A percentile compares a stretch with the other conserved stretches of the same genome.
Conservation (phyloP, 2,113 vertebrate species). For the Syngnathoides biaculeatus region DNA sequence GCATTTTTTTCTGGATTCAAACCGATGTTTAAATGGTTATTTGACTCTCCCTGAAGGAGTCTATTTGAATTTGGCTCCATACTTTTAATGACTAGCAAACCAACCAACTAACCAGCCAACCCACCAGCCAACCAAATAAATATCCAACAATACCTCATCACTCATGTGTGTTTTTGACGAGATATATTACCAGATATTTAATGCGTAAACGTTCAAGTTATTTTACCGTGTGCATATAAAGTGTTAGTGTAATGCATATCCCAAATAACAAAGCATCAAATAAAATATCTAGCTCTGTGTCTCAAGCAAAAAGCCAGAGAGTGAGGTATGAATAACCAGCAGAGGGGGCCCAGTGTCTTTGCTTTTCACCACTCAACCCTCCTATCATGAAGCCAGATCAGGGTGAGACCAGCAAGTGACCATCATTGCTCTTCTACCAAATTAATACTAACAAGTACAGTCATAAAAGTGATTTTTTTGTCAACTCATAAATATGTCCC, state of each 20-base stretch:
- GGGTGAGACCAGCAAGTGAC: conserved; percentile 32
- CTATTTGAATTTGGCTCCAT: no score
- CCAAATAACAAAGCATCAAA: no score
- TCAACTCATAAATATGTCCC: conserved; percentile 33
- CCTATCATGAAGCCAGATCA: conserved; percentile 8
- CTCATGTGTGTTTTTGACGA: no score
- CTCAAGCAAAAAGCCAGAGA: neutral
- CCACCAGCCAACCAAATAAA: no score
- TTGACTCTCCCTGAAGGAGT: no score
- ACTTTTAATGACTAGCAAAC: no score
- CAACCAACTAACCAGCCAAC: no score
- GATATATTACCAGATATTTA: no score
- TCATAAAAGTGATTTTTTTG: conserved; percentile 62
- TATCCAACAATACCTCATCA: no score
- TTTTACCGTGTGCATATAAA: no score
- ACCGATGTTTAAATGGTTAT: neutral
- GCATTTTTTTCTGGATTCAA: neutral
- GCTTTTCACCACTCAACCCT: neutral
- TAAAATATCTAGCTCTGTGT: neutral
- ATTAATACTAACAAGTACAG: conserved; percentile 59
- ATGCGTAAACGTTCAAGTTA: no score
- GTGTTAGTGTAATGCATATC: no score
- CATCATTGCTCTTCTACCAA: conserved; percentile 52
- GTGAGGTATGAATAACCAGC: conserved; percentile 25
- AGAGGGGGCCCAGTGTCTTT: conserved; percentile 52